phyloP scores from a whole-genome alignment of 2,888 invertebrate species.

The Malacosoma neustria region DNA sequence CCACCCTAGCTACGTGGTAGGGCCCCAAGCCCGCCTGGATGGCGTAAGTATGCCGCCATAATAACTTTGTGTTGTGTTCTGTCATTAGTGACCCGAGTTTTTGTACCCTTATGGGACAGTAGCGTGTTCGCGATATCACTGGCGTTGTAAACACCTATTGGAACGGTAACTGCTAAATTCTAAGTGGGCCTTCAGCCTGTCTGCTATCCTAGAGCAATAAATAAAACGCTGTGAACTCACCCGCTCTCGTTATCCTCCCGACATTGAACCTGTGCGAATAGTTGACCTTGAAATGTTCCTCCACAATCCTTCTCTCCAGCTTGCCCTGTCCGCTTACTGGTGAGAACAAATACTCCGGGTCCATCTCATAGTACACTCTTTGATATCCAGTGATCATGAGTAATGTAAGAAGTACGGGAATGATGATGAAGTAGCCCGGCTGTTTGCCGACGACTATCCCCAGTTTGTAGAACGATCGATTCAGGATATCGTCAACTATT shows the following conservation, averaged over 20 bases:
- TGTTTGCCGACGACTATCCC: slow-evolving; percentile 85
- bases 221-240: too few relatives aligned
- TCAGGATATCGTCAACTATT: slow-evolving; percentile 86
- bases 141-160: too few relatives aligned
- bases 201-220: too few relatives aligned
- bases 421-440: slow-evolving; percentile 91
- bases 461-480: slow-evolving; percentile 86
- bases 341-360: slow-evolving; percentile 94
- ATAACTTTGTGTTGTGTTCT: too few relatives aligned
- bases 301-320: slow-evolving; percentile 86
- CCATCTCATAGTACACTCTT: slow-evolving; percentile 90
- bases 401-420: slow-evolving; percentile 87
- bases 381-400: slow-evolving; percentile 93
- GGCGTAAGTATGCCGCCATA: too few relatives aligned
- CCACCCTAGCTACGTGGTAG: too few relatives aligned
- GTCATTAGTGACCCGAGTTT: too few relatives aligned
- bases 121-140: too few relatives aligned
- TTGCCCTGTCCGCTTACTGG: slow-evolving; percentile 91
- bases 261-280: slow-evolving; percentile 90
- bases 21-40: too few relatives aligned
- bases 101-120: too few relatives aligned
- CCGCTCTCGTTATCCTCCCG: slow-evolving; percentile 90
- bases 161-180: too few relatives aligned
- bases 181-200: too few relatives aligned
- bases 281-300: slow-evolving; percentile 90